Evolutionary conservation across 2,797 vertebrate species (phyloP), one percentile per base, ranked within the genome.

Genomic region (Darevskia nairensis): DNA sequence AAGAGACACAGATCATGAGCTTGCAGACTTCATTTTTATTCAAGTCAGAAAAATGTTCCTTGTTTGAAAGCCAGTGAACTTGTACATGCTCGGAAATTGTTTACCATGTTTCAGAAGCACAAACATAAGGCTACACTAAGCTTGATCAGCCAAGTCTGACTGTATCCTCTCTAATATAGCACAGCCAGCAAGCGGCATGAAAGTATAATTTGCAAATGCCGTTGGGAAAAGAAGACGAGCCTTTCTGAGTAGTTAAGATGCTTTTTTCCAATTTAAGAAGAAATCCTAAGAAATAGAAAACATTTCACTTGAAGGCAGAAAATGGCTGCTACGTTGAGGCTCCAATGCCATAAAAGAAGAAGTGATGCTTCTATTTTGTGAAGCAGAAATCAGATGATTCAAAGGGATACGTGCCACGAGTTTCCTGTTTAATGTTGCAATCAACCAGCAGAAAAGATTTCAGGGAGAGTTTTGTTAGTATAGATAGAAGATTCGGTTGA

Each of bases 371-470:
- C 92, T 91, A 91, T 94, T 92, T 93, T 89, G 91, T 92, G 91
- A 89, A 93, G 93, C 78, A 92, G 92, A 91, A 93, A 95, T 94
- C 90, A 89, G 93, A 94, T 93, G 91, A 94, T 93, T 96, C 93
- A 95, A 91, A 85, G 95, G 90, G 92, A 91, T 91, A 91, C 90
- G 92, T 87, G 90, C 87, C 92, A 90, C 90, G 86, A 95, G 93
- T 90, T 92, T 93, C 93, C 95, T 94, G 84, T 93, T 93, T 92
- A 94, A 94, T 95, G 59, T 61, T 61, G 21, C 59, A 23, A 6
- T 61, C 21, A 61, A 35, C 21, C n/a, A 61, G 32, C 32, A 80
- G 59, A 61, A 80, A 80, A 35, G 4, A n/a, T 61, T 66, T 44
- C 61, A 41, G 61, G 35, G 25, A 41, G 23, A 15, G 8, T 81